Evolutionary conservation across 92 coral and sea anemone species (phyloP), one percentile per base, ranked within the genome.

Genomic region (Chrysogorgia sp.): DNA sequence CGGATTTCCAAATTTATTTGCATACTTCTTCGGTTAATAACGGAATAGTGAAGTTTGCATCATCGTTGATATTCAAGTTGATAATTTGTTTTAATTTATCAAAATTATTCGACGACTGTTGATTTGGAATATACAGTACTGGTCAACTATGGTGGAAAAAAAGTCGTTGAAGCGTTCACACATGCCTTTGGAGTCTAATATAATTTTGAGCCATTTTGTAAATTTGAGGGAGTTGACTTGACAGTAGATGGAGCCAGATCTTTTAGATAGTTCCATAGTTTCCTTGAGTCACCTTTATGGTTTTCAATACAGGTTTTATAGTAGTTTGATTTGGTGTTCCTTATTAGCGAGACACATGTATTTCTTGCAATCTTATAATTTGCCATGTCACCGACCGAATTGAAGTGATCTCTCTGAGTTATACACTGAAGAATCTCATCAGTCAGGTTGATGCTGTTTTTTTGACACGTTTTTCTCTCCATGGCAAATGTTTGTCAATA

Each of bases 181-280:
- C 33, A 81, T 34, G 7, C 68, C 80, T 21, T n/a, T n/a, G n/a
- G n/a, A n/a, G n/a, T n/a, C n/a, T n/a, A n/a, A n/a, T n/a, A n/a
- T 29, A 30, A 48, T 14, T 22, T 71, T 22, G 47, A 47, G 34
- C 68, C 71, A 2, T 47, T 70, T 23, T 81, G 52, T 17, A 81
- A 12, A 17, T 17, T 43, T 5, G 79, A 50, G 1, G 85, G 79
- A 6, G 45, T 31, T 37, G 79, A 23, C 58, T 69, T 82, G 26
- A 32, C 3, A 28, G 31, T 68, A n/a, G 30, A 47, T 0, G 74
- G 86, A 2, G 41, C 71, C n/a, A 71, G 30, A 5, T 58, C 32
- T 7, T 82, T 71, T 6, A 82, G 17, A 43, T 71, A 47, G 23
- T 71, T 59, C 86, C 80, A 82, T 26, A 82, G 48, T 26, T 82